These are phyloP conservation scores for Coccyzus lansbergi DNA, from an alignment of 2,797 vertebrate genomes.

Conservation along the genomic window DNA sequence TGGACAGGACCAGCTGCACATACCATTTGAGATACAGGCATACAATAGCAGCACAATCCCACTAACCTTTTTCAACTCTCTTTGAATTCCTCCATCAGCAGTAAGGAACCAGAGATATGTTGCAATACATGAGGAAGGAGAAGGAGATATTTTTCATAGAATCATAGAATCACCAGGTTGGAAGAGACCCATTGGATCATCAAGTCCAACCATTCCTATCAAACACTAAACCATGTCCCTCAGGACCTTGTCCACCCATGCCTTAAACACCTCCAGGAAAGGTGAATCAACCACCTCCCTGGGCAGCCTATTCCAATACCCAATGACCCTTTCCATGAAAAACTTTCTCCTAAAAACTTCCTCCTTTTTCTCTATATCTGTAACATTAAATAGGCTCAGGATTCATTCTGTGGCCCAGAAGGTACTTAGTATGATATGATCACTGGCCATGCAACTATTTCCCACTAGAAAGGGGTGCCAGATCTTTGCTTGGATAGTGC, in stretches of 20 bases:
- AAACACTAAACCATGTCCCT: too few relatives aligned
- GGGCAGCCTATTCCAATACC: too few relatives aligned
- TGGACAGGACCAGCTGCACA: not conserved
- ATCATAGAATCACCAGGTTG: too few relatives aligned
- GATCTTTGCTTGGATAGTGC: not conserved
- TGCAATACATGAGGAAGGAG: not conserved
- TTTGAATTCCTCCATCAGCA: not conserved
- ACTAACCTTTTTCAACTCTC: not conserved
- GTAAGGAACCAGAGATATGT: not conserved
- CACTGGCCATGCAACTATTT: not conserved
- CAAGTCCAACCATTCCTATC: too few relatives aligned
- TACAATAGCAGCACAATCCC: not conserved
- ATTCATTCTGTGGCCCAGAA: not conserved
- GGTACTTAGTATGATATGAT: too few relatives aligned
- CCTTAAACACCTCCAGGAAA: too few relatives aligned
- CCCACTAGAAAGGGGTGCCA: not conserved
- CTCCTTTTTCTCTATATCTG: not conserved
- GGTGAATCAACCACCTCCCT: too few relatives aligned
- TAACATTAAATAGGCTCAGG: not conserved
- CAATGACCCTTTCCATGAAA: too few relatives aligned
- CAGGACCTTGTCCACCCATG: too few relatives aligned
- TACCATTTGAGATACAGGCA: not conserved
- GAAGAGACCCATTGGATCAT: too few relatives aligned
- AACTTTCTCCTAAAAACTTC: too few relatives aligned
- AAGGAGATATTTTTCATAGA: not conserved